phyloP scores from a whole-genome alignment of 2,113 vertebrate genomes.

The Indri indri region DNA sequence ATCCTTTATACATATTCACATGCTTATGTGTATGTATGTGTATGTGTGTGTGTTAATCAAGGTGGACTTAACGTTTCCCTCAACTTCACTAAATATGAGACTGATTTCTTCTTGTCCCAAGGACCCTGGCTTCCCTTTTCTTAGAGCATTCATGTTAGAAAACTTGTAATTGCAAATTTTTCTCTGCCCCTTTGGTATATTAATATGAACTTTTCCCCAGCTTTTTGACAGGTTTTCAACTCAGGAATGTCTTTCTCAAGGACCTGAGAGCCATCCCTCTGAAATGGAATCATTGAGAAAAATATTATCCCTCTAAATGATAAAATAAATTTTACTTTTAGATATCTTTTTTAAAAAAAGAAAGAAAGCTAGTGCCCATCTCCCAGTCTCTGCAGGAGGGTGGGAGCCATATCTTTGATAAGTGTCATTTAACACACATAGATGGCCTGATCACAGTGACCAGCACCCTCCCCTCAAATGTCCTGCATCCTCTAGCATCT shows the following conservation, averaged over 20 bases:
- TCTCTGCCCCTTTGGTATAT: not conserved
- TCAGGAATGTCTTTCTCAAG: not conserved
- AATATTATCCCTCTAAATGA: too few species aligned
- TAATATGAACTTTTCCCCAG: not conserved
- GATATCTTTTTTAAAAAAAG: too few species aligned
- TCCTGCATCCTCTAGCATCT: not conserved
- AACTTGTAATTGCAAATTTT: not conserved
- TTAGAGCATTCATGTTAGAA: not conserved
- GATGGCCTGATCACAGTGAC: not conserved
- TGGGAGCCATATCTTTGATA: not conserved
- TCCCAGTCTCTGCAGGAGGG: not conserved
- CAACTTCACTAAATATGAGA: not conserved
- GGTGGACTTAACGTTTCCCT: not conserved
- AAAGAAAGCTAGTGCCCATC: not conserved
- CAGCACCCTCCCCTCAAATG: fast-evolving
- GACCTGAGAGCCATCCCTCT: not conserved
- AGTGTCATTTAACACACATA: not conserved
- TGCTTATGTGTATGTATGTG: fast-evolving
- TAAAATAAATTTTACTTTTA: too few species aligned
- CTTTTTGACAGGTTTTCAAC: not conserved
- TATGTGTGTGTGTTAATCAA: not conserved
- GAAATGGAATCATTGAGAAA: not conserved
- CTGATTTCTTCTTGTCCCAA: not conserved
- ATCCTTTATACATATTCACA: not conserved
- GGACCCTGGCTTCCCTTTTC: not conserved